Base-by-base conservation (phyloP, 1,140 invertebrate genomes). In the Drosophila navojoa region DNA sequence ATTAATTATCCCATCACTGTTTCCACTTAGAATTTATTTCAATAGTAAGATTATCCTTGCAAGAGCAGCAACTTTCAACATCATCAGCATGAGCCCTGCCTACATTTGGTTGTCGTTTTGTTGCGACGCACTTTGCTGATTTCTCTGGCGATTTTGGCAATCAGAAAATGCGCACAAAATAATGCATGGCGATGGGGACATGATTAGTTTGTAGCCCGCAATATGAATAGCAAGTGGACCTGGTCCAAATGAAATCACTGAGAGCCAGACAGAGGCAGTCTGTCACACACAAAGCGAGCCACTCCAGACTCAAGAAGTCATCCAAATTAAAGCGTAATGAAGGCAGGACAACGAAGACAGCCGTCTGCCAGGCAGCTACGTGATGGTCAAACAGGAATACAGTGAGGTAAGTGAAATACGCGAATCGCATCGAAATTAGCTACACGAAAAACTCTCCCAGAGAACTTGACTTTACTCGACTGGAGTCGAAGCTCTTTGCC, bases 61-160 rank as follows among this genome's bases (percentile, higher is more conserved):
- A 6, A n/a, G 9, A 52, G 16, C 27, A n/a, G 6, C 25, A 4
- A 50, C 11, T 53, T 16, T 4, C 15, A 52, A 52, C 49, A 53
- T 0, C 38, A 4, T 10, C 9, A 32, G 29, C 29, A 9, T 32
- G 5, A 32, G 9, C 29, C 29, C 29, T 32, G 9, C 5, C 29
- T 7, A 32, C 29, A 0, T 15, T 16, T 44, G n/a, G 42, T 2
- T 45, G 16, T 45, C 2, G n/a, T 45, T 45, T 45, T 16, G 19
- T 42, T 6, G n/a, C 38, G 54, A 75, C 70, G 64, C 63, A 77
- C 53, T 76, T 72, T 44, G 44, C 57, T 82, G 84, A 89, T 89
- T 89, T 80, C 84, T 89, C 84, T 53, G 79, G 84, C 82, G 84
- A 89, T 82, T 87, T 89, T 89, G 69, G 84, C 84, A 89, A 89